A percentile compares a stretch with the other conserved stretches of the same genome.
Evolutionary conservation across 2,888 invertebrate species (phyloP).

Genomic region (Maniola hyperantus): DNA sequence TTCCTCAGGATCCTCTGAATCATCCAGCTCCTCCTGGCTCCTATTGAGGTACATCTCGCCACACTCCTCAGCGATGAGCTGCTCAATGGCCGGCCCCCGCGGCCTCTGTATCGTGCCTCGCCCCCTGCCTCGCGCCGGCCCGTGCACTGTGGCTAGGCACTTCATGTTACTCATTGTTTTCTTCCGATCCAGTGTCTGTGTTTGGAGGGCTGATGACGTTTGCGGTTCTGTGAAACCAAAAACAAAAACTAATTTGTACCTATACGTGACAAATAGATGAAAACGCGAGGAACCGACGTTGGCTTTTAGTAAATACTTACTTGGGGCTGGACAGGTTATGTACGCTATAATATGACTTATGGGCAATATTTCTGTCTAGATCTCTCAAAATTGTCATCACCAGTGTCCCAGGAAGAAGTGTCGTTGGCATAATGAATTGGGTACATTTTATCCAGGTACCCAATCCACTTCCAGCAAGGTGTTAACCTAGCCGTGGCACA

Average conservation of each 20-base stretch:
- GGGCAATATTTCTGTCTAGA: too few species aligned
- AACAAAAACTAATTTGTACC: neutral
- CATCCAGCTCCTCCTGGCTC: conserved; percentile 82
- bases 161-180: conserved; percentile 57
- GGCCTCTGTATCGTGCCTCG: conserved; percentile 65
- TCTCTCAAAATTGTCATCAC: too few species aligned
- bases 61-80: conserved; percentile 75
- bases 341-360: too few species aligned
- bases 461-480: too few species aligned
- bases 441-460: too few species aligned
- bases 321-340: too few species aligned
- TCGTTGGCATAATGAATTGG: too few species aligned
- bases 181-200: conserved; percentile 73
- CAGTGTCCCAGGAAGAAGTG: too few species aligned
- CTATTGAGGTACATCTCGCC: conserved; percentile 69
- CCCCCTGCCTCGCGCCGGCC: conserved; percentile 60
- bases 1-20: conserved; percentile 84
- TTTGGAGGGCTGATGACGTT: conserved; percentile 76
- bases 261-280: neutral
- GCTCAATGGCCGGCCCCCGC: conserved; percentile 68
- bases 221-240: conserved; percentile 63
- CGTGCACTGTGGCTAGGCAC: conserved; percentile 73
- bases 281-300: neutral
- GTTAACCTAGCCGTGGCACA: too few species aligned
- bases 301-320: neutral